These are phyloP conservation scores for Antedon bifida DNA, from an alignment of 35 echinoderm and acorn worm genomes.

Conservation along the genomic window DNA sequence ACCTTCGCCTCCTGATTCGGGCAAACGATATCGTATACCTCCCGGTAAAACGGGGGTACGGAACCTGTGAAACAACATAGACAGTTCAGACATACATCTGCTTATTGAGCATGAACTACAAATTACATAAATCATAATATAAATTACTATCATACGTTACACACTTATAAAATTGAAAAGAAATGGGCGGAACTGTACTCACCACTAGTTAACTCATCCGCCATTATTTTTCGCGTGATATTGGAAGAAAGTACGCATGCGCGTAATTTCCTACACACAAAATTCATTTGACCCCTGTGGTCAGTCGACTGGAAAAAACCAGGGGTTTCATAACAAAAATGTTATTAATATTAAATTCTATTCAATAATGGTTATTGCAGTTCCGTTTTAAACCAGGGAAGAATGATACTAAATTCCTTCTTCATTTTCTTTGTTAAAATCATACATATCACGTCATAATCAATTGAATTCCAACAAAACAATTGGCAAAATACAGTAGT, in stretches of 20 bases:
- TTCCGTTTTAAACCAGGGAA: too few species aligned
- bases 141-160: neutral
- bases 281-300: neutral
- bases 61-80: conserved; percentile 44
- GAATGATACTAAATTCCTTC: too few species aligned
- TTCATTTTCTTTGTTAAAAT: too few species aligned
- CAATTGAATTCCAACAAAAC: too few species aligned
- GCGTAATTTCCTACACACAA: neutral
- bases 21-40: conserved; percentile 95
- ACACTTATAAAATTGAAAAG: neutral
- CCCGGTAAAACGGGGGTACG: conserved; percentile 75
- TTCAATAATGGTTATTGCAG: too few species aligned
- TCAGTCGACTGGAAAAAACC: neutral
- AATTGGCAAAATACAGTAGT: too few species aligned
- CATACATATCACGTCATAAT: too few species aligned
- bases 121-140: neutral
- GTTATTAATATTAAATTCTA: too few species aligned
- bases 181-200: neutral
- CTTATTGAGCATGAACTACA: neutral
- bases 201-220: neutral
- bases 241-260: neutral
- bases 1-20: conserved; percentile 64
- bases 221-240: neutral
- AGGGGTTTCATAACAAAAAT: too few species aligned
- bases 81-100: neutral